These are phyloP conservation scores for Lasioglossum villosulum DNA, from an alignment of 2,888 invertebrate species.

Conservation along the genomic window DNA sequence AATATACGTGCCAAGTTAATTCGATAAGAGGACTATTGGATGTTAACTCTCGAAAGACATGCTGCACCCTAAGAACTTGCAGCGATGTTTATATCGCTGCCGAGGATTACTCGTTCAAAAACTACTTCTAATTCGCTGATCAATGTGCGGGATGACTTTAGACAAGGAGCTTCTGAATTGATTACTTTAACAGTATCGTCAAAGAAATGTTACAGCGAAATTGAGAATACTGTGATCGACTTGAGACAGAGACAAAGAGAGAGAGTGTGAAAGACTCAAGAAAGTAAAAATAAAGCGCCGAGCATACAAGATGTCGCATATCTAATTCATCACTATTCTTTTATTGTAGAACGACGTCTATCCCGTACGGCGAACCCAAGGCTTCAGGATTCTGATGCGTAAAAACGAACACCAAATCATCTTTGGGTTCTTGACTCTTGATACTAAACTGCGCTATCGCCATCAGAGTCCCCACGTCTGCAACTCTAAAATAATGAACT, in stretches of 20 bases:
- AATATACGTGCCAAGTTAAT: slow-evolving; percentile 20
- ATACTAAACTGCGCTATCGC: slow-evolving; percentile 13
- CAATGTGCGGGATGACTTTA: not conserved
- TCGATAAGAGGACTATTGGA: not conserved
- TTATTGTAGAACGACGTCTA: slow-evolving; percentile 4
- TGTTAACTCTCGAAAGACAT: not conserved
- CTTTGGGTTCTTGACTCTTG: slow-evolving; percentile 16
- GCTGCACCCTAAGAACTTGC: slow-evolving; percentile 11
- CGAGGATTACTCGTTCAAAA: not conserved
- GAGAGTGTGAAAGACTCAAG: not conserved
- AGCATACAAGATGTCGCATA: not conserved
- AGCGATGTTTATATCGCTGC: not conserved
- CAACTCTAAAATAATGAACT: slow-evolving; percentile 8
- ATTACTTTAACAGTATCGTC: not conserved
- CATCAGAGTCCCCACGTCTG: slow-evolving; percentile 4
- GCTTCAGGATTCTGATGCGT: slow-evolving; percentile 11
- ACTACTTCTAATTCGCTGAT: not conserved
- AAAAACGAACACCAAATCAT: slow-evolving; percentile 11
- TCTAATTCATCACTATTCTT: not conserved
- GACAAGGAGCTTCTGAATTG: not conserved
- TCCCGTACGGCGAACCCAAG: slow-evolving; percentile 2
- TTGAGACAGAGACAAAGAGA: not conserved
- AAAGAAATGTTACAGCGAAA: not conserved
- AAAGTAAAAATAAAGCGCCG: not conserved
- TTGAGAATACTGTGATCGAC: not conserved